These are phyloP conservation scores for Leguminivora glycinivorella DNA, from an alignment of 1,140 invertebrate genomes.

Conservation along the genomic window DNA sequence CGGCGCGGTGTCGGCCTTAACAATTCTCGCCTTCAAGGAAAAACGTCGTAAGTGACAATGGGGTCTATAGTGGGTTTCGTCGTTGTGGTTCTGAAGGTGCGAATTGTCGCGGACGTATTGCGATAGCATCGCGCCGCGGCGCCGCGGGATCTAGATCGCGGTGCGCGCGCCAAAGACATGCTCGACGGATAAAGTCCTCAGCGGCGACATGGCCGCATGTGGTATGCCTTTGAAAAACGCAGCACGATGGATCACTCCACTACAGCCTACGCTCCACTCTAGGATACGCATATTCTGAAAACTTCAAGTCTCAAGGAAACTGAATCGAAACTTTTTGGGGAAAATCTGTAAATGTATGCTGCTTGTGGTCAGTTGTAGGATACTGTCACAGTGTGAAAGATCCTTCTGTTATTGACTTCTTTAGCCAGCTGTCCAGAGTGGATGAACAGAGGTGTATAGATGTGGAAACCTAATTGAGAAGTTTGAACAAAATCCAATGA, in stretches of 20 bases:
- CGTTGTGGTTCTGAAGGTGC: neutral
- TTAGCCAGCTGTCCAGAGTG: too few species aligned
- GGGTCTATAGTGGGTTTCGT: neutral
- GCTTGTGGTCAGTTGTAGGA: too few species aligned
- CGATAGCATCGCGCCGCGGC: conserved; percentile 69
- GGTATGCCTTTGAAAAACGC: conserved; percentile 64
- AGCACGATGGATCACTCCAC: conserved; percentile 31
- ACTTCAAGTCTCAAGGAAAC: neutral
- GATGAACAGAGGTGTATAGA: too few species aligned
- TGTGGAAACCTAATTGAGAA: too few species aligned
- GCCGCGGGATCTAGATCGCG: conserved; percentile 72
- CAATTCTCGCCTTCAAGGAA: conserved; percentile 60
- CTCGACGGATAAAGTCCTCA: conserved; percentile 70
- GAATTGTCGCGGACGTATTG: conserved; percentile 60
- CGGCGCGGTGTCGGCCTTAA: conserved; percentile 51
- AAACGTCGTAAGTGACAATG: neutral
- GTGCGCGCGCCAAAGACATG: conserved; percentile 59
- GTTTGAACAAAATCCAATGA: too few species aligned
- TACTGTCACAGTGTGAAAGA: too few species aligned
- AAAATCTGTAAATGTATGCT: too few species aligned
- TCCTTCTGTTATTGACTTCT: too few species aligned
- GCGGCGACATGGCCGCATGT: conserved; percentile 54
- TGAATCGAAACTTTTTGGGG: neutral
- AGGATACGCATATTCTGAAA: neutral
- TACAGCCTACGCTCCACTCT: neutral